Percentiles rank a stretch among this genome's conserved stretches.
These are phyloP conservation scores for Chinchilla lanigera DNA, from an alignment of 2,113 vertebrate species.

Conservation along the genomic window DNA sequence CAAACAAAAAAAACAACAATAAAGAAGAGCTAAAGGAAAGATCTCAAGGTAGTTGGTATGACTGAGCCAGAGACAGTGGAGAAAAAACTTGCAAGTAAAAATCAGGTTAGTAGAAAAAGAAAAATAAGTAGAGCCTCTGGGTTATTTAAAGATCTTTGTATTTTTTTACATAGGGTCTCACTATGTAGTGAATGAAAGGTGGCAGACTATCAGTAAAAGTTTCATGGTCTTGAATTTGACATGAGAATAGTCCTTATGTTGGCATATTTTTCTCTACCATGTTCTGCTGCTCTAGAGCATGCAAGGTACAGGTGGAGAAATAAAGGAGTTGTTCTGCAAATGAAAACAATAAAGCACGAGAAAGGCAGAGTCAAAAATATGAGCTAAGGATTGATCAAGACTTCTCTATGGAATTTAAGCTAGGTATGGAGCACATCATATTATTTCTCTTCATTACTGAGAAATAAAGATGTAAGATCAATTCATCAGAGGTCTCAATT, in stretches of 20 bases:
- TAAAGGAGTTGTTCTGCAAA: conserved; percentile 15
- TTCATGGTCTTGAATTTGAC: conserved; percentile 47
- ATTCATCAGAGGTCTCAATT: not conserved
- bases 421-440: not conserved
- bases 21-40: not conserved
- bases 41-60: not conserved
- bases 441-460: not conserved
- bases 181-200: not conserved
- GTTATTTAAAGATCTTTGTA: not conserved
- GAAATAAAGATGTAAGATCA: not conserved
- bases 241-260: not conserved
- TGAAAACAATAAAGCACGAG: conserved; percentile 7
- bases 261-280: not conserved
- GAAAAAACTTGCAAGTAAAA: not conserved
- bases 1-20: not conserved
- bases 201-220: not conserved
- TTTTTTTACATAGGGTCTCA: not conserved
- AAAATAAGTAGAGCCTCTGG: not conserved
- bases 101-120: not conserved
- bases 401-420: not conserved
- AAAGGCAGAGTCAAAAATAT: not conserved
- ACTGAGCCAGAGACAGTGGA: not conserved
- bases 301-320: not conserved
- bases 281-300: not conserved
- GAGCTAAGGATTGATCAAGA: not conserved